These are phyloP conservation scores for Himalopsyche kuldschensis DNA, from an alignment of 2,888 invertebrate genomes.

Conservation along the genomic window DNA sequence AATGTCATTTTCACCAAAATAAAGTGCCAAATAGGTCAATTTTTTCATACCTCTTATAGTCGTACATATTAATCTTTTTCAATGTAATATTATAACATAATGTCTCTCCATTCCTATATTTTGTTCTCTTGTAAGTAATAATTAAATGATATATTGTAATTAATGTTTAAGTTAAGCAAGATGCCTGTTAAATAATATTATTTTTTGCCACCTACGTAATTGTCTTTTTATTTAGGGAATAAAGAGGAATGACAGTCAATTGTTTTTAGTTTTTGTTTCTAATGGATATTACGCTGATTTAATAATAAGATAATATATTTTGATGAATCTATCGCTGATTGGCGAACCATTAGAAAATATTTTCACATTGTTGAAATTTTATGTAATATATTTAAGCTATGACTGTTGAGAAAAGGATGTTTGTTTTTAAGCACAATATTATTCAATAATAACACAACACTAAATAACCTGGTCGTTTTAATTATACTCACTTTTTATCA, in stretches of 20 bases:
- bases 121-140: not conserved
- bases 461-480: not conserved
- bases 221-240: not conserved
- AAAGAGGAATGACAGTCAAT: not conserved
- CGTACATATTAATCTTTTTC: not conserved
- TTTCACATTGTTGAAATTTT: not conserved
- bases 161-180: not conserved
- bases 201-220: not conserved
- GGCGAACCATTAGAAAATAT: not conserved
- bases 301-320: not conserved
- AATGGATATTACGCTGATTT: not conserved
- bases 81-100: not conserved
- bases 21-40: slow-evolving; percentile 13
- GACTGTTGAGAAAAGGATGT: not conserved
- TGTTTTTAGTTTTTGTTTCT: not conserved
- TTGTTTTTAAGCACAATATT: slow-evolving; percentile 12
- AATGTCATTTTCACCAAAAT: not conserved
- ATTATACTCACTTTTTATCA: not conserved
- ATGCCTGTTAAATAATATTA: not conserved
- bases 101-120: not conserved
- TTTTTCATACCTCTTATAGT: slow-evolving; percentile 1
- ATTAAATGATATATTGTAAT: not conserved
- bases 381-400: not conserved
- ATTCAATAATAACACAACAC: slow-evolving; percentile 13
- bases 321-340: not conserved